Base-by-base conservation (phyloP, 2,797 vertebrate species). In the Zalophus californianus region DNA sequence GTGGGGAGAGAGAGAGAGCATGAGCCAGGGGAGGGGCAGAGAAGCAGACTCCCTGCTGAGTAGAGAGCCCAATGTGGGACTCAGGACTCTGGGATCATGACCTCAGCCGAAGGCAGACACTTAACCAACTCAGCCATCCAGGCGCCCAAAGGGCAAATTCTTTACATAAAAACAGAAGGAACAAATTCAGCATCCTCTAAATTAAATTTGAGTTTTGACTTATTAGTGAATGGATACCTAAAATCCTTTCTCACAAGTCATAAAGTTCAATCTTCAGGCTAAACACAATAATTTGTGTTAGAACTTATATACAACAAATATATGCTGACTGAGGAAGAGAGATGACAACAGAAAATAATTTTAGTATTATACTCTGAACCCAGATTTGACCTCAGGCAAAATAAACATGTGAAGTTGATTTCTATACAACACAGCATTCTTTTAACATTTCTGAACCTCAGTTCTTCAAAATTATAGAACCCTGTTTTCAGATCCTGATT, bases 131-230 rank as follows among this genome's bases (percentile, higher is more conserved):
- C 62, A 64, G 29, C 29, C 62, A 64, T n/a, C 29, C 62, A 64
- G 62, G 14, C 0, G 29, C 62, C 62, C 62, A 32, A 64, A n/a
- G 38, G n/a, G n/a, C n/a, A 95, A 93, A 87, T 87, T 93, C 66
- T 96, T 94, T 82, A 90, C 35, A 82, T 84, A 96, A 93, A 96
- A 97, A 92, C 52, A n/a, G 35, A 94, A 94, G 86, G 52, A 96
- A 89, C 90, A 96, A 97, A 93, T 96, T 91, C 88, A 62, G 50
- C 5, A 94, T 90, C 56, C 35, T 90, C 78, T 97, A 95, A 83
- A 91, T 95, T 96, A 97, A 95, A 93, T 90, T 64, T 84, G 27
- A 72, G 32, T 95, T 91, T 58, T 96, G 9, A 88, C 86, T 93
- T 96, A 84, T 60, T 92, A 94, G 29, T 80, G 20, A 96, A 82